Evolutionary conservation across 2,888 invertebrate genomes (phyloP).

Genomic region (Hydropsyche betteni): DNA sequence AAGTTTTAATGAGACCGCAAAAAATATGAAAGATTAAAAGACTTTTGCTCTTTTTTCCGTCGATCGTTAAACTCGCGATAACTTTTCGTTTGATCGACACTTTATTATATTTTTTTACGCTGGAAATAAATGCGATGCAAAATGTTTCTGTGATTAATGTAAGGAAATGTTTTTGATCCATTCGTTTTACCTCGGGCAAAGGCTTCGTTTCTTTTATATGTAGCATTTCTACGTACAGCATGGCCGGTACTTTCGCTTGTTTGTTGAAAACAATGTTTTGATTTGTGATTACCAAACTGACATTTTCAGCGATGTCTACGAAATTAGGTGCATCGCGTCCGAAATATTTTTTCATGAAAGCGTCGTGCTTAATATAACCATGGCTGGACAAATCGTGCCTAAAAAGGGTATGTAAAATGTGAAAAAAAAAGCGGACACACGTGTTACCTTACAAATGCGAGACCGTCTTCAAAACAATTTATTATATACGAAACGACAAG

Average conservation of each 20-base stretch:
- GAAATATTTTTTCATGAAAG: slow-evolving; percentile 32
- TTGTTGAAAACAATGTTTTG: slow-evolving; percentile 13
- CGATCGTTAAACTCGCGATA: neutral
- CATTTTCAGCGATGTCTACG: slow-evolving; percentile 25
- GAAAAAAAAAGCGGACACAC: too few species aligned
- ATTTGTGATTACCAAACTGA: slow-evolving; percentile 31
- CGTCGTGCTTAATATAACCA: neutral
- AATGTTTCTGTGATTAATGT: neutral
- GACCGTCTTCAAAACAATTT: too few species aligned
- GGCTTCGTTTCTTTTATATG: slow-evolving; percentile 29
- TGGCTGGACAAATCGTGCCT: slow-evolving; percentile 24
- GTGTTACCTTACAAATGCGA: too few species aligned
- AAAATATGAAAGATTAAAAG: slow-evolving; percentile 14
- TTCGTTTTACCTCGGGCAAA: neutral
- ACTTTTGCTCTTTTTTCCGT: neutral
- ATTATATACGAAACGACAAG: too few species aligned
- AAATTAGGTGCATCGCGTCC: slow-evolving; percentile 30
- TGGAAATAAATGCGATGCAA: neutral
- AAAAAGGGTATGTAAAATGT: slow-evolving; percentile 10
- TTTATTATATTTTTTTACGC: neutral
- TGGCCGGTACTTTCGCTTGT: slow-evolving; percentile 31
- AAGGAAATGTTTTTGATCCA: neutral
- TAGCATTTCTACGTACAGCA: slow-evolving; percentile 34
- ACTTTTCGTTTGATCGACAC: slow-evolving; percentile 2
- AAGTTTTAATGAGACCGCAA: slow-evolving; percentile 27